These are phyloP conservation scores for Cephalophus harveyi DNA, from an alignment of 2,113 vertebrate genomes.

Conservation along the genomic window DNA sequence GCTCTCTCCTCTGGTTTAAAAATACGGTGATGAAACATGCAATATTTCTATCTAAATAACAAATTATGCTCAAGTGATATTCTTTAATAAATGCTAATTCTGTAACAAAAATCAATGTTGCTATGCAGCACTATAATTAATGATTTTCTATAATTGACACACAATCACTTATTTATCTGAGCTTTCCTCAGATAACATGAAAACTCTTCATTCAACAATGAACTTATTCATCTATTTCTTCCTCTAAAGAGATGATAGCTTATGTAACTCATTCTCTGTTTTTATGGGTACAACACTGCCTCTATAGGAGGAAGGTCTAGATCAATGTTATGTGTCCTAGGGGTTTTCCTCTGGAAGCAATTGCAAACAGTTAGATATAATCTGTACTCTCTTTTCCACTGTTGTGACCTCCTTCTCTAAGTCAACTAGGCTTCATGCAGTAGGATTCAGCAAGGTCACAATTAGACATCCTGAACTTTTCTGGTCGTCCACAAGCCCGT, in stretches of 20 bases:
- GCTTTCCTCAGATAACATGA: neutral
- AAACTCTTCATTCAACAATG: neutral
- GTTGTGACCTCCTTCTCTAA: neutral
- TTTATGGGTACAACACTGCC: neutral
- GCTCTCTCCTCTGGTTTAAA: neutral
- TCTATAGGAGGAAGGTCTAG: neutral
- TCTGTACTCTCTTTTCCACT: neutral
- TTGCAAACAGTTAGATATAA: neutral
- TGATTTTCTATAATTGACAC: neutral
- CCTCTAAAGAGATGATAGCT: neutral
- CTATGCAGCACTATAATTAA: neutral
- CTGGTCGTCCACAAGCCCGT: neutral
- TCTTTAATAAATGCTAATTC: neutral
- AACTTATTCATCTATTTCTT: neutral
- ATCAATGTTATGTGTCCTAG: neutral
- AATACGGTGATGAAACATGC: neutral
- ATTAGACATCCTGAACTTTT: neutral
- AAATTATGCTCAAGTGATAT: neutral
- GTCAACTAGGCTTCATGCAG: neutral
- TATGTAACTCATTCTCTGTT: neutral
- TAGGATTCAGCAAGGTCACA: conserved; percentile 11
- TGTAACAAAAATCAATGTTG: neutral
- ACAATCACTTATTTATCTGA: neutral
- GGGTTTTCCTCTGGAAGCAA: neutral
- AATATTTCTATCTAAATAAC: neutral